phyloP scores from a whole-genome alignment of 2,888 invertebrate species.

The Calliphora vomitoria region DNA sequence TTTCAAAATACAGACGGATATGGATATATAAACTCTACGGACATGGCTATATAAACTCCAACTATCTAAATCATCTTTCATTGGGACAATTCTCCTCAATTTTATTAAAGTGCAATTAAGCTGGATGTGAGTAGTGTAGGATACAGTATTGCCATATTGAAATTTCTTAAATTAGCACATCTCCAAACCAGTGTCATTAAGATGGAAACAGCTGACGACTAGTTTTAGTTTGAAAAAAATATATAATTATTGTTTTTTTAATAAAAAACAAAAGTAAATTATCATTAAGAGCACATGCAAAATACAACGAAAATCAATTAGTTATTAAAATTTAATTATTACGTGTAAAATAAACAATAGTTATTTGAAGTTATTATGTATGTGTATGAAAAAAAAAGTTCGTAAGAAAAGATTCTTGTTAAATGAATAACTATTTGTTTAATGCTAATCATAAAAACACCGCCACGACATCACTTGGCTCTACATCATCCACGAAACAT shows the following conservation, averaged over 20 bases:
- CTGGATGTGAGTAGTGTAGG: too few relatives aligned
- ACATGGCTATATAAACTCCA: too few relatives aligned
- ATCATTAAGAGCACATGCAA: slow-evolving; percentile 1
- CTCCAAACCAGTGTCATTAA: background rate
- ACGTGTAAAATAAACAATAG: background rate
- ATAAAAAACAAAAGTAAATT: slow-evolving; percentile 27
- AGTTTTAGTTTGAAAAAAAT: background rate
- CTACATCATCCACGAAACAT: slow-evolving; percentile 22
- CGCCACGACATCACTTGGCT: slow-evolving; percentile 68
- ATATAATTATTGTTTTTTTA: slow-evolving; percentile 3
- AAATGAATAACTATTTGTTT: slow-evolving; percentile 60
- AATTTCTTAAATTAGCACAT: background rate
- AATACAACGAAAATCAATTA: slow-evolving; percentile 34
- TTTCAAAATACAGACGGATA: too few relatives aligned
- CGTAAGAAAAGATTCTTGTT: slow-evolving; percentile 10
- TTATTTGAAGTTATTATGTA: slow-evolving; percentile 14
- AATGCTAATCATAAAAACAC: slow-evolving; percentile 44
- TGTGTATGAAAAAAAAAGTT: background rate
- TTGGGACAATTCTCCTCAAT: too few relatives aligned
- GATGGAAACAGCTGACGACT: slow-evolving; percentile 24
- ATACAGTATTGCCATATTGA: background rate
- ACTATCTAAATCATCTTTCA: too few relatives aligned
- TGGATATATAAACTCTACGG: too few relatives aligned
- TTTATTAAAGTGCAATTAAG: too few relatives aligned
- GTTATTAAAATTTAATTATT: slow-evolving; percentile 10